Evolutionary conservation across 2,113 vertebrate genomes (phyloP), one percentile per base, ranked within the genome.

Genomic region (Ursus arctos): DNA sequence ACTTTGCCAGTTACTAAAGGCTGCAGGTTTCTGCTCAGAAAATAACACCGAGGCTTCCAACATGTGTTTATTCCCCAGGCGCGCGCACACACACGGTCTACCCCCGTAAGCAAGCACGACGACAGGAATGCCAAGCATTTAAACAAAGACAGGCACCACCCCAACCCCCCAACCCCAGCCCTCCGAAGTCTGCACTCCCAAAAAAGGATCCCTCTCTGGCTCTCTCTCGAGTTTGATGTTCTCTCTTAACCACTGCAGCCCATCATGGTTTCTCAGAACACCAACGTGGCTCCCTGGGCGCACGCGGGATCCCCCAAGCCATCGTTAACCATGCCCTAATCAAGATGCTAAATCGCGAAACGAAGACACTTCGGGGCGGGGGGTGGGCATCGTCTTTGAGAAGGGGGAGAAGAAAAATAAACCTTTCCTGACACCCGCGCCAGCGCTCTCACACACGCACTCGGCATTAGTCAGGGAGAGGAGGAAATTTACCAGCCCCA

Each of bases 11-110:
- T 96, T 97, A 67, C 91, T 88, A 74, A 88, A 97, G 91, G 81
- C 97, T 98, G 97, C 93, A 90, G 98, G 80, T 96, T 97, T 97
- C 95, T 94, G 93, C 76, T 98, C 69, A 13, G 94, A 98, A 98
- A 98, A 97, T 71, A 97, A 97, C 71, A 91, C 26, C 53, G 15
- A 97, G 90, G 94, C 77, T 97, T 94, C 97, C 97, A 95, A 91
- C 95, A 82, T 98, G 98, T 97, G 95, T 98, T 98, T 95, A 91
- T 96, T 98, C 93, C 94, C 92, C 90, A 84, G 96, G 79, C 89
- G 95, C 94, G 92, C 76, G 61, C 94, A 28, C 96, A 47, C 94
- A 47, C 95, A 53, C 6, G 57, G 79, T 86, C 67, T 95, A 84
- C 18, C 93, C 94, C 84, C 9, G 0, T 59, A 61, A n/a, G 82